Evolutionary conservation across 2,888 invertebrate species (phyloP).

Genomic region (Netelia inedita): DNA sequence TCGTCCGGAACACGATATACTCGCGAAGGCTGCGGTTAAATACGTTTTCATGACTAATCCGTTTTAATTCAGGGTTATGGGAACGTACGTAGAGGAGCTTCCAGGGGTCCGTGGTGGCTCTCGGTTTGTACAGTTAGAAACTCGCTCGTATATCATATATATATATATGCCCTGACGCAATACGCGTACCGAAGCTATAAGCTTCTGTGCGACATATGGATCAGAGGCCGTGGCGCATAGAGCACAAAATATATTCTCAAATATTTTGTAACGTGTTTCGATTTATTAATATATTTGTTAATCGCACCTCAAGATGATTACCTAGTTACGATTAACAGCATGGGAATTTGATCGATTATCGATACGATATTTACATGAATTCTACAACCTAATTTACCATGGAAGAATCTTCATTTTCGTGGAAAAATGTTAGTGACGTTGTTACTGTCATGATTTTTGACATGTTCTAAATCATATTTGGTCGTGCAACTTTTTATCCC

Average conservation of each 20-base stretch:
- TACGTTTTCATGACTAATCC: conserved; percentile 71
- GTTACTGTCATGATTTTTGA: no score
- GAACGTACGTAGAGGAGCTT: conserved; percentile 69
- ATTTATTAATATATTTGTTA: not conserved
- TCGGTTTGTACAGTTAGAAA: conserved; percentile 26
- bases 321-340: no score
- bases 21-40: conserved; percentile 68
- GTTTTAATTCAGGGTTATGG: conserved; percentile 80
- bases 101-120: conserved; percentile 27
- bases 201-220: conserved; percentile 54
- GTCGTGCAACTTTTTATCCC: no score
- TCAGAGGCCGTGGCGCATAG: conserved; percentile 14
- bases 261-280: not conserved
- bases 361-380: no score
- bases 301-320: not conserved
- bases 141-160: not conserved
- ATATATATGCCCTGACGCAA: conserved; percentile 41
- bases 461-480: no score
- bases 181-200: conserved; percentile 1
- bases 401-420: no score
- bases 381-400: no score
- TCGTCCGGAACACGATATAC: conserved; percentile 62
- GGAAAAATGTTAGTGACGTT: no score
- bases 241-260: conserved; percentile 23
- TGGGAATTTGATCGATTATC: no score